Evolutionary conservation across 2,113 vertebrate genomes (phyloP).

Genomic region (Aix galericulata): DNA sequence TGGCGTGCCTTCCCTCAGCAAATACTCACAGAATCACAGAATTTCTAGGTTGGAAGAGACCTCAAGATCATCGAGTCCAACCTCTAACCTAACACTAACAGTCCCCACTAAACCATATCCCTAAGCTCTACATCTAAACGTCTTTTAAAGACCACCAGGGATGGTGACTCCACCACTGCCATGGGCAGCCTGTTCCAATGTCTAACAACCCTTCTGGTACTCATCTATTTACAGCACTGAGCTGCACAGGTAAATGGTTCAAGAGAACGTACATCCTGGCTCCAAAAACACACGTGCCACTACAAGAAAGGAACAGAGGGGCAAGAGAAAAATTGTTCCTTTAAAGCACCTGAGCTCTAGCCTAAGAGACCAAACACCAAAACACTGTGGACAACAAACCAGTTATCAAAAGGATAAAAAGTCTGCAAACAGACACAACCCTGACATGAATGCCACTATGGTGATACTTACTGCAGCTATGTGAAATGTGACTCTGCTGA

Average conservation of each 20-base stretch:
- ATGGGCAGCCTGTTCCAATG: too few species aligned
- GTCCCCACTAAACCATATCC: too few species aligned
- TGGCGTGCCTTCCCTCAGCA: neutral
- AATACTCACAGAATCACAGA: neutral
- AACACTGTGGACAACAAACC: neutral
- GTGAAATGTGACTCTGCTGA: neutral
- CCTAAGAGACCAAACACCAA: neutral
- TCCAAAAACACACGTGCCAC: neutral
- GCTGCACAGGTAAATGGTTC: neutral
- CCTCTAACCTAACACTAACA: too few species aligned
- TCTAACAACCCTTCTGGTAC: too few species aligned
- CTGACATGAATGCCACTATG: neutral
- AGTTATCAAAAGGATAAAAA: neutral
- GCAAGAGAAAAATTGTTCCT: neutral
- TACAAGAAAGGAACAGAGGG: neutral
- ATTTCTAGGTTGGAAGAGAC: too few species aligned
- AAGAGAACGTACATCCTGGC: neutral
- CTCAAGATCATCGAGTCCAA: too few species aligned
- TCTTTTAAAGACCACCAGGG: too few species aligned
- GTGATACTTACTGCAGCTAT: slow-evolving; percentile 2
- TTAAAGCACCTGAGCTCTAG: neutral
- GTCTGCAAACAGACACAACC: neutral
- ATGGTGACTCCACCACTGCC: too few species aligned
- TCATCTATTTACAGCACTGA: neutral
- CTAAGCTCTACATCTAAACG: too few species aligned